A percentile compares a stretch with the other conserved stretches of the same genome.
Evolutionary conservation across 2,113 vertebrate species (phyloP).

Genomic region (Phrynosoma blainvillii): DNA sequence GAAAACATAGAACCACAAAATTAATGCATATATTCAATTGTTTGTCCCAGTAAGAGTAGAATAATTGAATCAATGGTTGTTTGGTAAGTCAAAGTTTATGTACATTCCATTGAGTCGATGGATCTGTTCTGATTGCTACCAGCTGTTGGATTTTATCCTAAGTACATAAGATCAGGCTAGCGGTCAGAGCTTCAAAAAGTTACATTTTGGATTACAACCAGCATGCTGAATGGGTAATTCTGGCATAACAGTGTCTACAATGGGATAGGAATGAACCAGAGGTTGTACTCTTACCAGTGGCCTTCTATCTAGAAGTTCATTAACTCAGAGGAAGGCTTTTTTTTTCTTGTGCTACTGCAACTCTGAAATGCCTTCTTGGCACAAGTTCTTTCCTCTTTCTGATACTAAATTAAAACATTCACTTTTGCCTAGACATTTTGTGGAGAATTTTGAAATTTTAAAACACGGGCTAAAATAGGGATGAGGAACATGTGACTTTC

Average conservation of each 20-base stretch:
- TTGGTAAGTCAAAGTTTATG: too few relatives aligned
- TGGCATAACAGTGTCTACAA: rapidly evolving
- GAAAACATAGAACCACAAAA: not conserved
- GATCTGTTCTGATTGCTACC: too few relatives aligned
- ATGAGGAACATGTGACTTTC: not conserved
- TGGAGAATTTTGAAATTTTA: not conserved
- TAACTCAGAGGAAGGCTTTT: not conserved
- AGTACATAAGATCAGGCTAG: too few relatives aligned
- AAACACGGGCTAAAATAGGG: not conserved
- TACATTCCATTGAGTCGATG: too few relatives aligned
- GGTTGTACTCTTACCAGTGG: slow-evolving; percentile 26
- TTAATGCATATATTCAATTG: too few relatives aligned
- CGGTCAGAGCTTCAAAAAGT: too few relatives aligned
- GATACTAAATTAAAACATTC: not conserved
- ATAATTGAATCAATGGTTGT: too few relatives aligned
- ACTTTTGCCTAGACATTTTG: not conserved
- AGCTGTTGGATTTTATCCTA: too few relatives aligned
- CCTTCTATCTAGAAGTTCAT: slow-evolving; percentile 27
- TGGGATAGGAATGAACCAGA: slow-evolving; percentile 30
- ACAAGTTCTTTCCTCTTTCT: not conserved
- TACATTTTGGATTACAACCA: too few relatives aligned
- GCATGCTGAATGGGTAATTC: too few relatives aligned
- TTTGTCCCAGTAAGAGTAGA: too few relatives aligned
- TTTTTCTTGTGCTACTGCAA: not conserved
- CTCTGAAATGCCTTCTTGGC: not conserved